Base-by-base conservation (phyloP, 2,113 vertebrate genomes). In the Poeciliopsis occidentalis region DNA sequence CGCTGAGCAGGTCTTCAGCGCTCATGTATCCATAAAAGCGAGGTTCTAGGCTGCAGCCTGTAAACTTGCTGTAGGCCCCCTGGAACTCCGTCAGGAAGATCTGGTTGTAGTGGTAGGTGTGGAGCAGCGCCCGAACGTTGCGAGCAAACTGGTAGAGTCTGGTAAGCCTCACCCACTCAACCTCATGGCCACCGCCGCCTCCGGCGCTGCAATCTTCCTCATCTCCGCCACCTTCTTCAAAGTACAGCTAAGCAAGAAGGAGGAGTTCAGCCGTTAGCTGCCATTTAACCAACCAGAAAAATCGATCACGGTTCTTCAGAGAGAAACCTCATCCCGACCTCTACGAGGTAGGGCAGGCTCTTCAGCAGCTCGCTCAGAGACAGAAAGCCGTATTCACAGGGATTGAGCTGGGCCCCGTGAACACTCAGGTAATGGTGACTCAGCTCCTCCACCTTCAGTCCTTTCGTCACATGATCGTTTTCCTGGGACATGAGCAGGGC, bases 61-160 rank as follows among this genome's bases (percentile, higher is more conserved):
- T 96, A 76, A 97, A 98, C 87, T 99, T 99, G 92, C 87, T 92
- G 31, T 97, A 99, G 22, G 97, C 97, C 32, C 91, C 76, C 7
- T 94, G 89, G 87, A 99, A 99, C 79, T 99, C 98, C 0, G 96
- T 96, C 72, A 99, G 94, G 89, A 99, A 99, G 86, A 99, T 97
- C 92, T 99, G 98, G 90, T 98, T 97, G 91, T 99, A 99, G 78
- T 99, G 98, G 86, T 99, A 99, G 8, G 98, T 99, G 82, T 97
- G 97, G 71, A 99, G 96, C 73, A 99, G 90, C 5, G 95, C 95
- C 0, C 97, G 95, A 0, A 98, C 95, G 0, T 95, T 95, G 68
- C 97, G 96, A 37, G 98, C 98, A 87, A 99, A 99, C 91, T 97
- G 88, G 79, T 98, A 99, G 3, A 99, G 95, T 73, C 88, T 91